Evolutionary conservation across 1,140 invertebrate species (phyloP).

Genomic region (Heliconius himera): DNA sequence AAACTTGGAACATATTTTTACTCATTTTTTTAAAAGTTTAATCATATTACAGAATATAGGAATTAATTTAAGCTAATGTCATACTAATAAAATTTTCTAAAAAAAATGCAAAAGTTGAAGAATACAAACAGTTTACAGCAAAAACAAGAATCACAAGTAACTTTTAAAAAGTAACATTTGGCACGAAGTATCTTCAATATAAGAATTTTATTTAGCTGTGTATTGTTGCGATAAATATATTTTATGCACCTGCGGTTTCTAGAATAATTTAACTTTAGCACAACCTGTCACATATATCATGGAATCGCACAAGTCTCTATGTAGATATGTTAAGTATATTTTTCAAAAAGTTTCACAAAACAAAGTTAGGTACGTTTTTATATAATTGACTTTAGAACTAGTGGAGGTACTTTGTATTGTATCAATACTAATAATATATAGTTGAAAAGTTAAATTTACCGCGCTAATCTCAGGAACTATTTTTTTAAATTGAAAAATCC

Average conservation of each 20-base stretch:
- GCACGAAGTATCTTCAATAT: neutral
- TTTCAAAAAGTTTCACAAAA: neutral
- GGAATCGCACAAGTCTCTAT: slow-evolving; percentile 20
- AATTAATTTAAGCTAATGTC: too few relatives aligned
- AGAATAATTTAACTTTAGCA: slow-evolving; percentile 22
- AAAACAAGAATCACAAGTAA: neutral
- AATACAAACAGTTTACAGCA: neutral
- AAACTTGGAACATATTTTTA: too few relatives aligned
- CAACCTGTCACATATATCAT: slow-evolving; percentile 26
- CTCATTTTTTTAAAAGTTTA: too few relatives aligned
- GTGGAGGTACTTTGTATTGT: too few relatives aligned
- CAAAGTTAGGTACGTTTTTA: neutral
- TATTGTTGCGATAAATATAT: slow-evolving; percentile 30
- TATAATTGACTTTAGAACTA: too few relatives aligned
- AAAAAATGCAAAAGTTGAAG: too few relatives aligned
- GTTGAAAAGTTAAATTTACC: too few relatives aligned
- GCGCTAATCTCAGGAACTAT: too few relatives aligned
- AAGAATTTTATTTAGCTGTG: neutral
- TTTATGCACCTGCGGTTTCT: slow-evolving; percentile 31
- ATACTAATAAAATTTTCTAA: too few relatives aligned
- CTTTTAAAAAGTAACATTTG: slow-evolving; percentile 11
- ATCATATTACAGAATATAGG: too few relatives aligned
- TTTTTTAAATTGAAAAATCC: too few relatives aligned
- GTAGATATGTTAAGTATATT: neutral
- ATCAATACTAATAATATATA: too few relatives aligned